These are phyloP conservation scores for Spondyliosoma cantharus DNA, from an alignment of 2,797 vertebrate genomes.

Conservation along the genomic window DNA sequence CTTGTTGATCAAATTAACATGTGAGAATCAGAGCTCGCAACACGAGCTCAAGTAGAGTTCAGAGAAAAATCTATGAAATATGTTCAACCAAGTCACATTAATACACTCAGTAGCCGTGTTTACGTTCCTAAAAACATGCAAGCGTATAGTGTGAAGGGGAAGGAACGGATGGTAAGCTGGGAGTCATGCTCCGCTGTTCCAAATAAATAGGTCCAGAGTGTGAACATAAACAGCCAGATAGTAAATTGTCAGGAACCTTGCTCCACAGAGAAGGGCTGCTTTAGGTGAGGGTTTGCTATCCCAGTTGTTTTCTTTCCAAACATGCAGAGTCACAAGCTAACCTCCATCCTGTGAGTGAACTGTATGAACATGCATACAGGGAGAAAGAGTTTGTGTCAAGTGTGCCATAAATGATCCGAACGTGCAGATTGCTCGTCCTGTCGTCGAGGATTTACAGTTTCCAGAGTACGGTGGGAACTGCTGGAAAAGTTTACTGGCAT, in stretches of 20 bases:
- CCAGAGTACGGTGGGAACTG: constrained; percentile 36
- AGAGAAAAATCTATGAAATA: constrained; percentile 32
- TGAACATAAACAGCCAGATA: constrained; percentile 54
- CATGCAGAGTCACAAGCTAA: constrained; percentile 40
- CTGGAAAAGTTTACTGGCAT: constrained; percentile 63
- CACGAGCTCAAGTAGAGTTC: constrained; percentile 23
- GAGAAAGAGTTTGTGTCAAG: constrained; percentile 43
- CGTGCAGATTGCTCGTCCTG: constrained; percentile 35
- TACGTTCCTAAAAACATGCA: constrained; percentile 29
- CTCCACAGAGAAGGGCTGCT: constrained; percentile 31
- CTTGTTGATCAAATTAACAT: constrained; percentile 69
- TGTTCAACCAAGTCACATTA: constrained; percentile 14
- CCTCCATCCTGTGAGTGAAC: constrained; percentile 43
- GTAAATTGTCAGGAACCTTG: constrained; percentile 47
- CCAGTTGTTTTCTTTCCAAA: constrained; percentile 73
- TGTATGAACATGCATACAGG: constrained; percentile 47
- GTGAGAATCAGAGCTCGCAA: constrained; percentile 42
- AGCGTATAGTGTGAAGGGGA: constrained; percentile 11
- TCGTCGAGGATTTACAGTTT: constrained; percentile 48
- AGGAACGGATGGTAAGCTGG: constrained; percentile 38
- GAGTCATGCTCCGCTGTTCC: constrained; percentile 33
- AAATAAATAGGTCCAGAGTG: constrained; percentile 63
- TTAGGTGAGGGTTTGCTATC: constrained; percentile 44
- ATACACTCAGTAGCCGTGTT: constrained; percentile 34
- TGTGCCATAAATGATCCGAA: constrained; percentile 57